Evolutionary conservation across 2,113 vertebrate species (phyloP).

Genomic region (Glaucidium brasilianum): DNA sequence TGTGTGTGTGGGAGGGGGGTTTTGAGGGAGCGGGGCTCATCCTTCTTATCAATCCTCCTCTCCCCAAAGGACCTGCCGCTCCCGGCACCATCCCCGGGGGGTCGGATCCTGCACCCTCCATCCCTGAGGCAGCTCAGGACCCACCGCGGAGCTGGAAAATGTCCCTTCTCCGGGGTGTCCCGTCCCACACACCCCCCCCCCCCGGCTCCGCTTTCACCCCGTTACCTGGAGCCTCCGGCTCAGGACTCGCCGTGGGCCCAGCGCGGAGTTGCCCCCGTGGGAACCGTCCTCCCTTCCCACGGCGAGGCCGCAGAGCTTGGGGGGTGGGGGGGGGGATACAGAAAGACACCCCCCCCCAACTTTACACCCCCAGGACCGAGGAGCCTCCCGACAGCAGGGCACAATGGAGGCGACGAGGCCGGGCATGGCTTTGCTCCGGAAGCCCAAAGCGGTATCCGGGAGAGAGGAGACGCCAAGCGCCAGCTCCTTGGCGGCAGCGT

Average conservation of each 20-base stretch:
- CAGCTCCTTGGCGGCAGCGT: background rate
- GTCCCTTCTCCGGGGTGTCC: background rate
- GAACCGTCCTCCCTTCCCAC: accelerated
- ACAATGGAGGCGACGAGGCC: background rate
- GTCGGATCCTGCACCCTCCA: background rate
- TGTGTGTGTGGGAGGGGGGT: too few species aligned
- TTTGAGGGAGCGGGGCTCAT: too few species aligned
- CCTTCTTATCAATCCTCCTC: background rate
- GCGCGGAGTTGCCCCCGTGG: background rate
- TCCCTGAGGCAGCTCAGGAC: background rate
- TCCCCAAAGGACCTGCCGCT: background rate
- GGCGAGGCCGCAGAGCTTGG: background rate
- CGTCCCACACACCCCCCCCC: too few species aligned
- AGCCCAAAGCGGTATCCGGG: background rate
- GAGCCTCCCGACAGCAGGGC: background rate
- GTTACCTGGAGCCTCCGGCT: background rate
- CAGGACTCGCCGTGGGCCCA: background rate
- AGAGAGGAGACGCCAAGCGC: background rate
- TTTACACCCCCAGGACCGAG: accelerated
- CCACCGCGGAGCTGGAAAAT: background rate
- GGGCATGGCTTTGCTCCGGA: background rate
- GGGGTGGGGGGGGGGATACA: background rate
- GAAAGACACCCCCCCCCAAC: background rate
- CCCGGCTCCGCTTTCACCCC: too few species aligned
- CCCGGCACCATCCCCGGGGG: background rate